These are phyloP conservation scores for Crotalus horridus DNA, from an alignment of 2,113 vertebrate genomes.

Conservation along the genomic window DNA sequence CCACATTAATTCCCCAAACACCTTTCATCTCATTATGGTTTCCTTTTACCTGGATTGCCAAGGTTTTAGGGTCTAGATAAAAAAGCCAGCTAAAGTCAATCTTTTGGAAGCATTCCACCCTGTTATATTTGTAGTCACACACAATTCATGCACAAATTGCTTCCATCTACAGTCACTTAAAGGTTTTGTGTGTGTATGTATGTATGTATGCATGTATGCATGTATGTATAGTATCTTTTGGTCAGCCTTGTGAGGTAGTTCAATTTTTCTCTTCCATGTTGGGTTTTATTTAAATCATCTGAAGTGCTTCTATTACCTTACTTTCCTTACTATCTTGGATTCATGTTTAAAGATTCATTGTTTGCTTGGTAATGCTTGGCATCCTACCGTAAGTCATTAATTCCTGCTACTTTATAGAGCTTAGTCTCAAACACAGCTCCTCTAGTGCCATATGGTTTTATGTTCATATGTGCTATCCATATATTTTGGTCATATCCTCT, in stretches of 20 bases:
- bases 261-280: neutral
- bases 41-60: neutral
- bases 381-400: neutral
- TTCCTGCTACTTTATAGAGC: neutral
- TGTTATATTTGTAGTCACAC: neutral
- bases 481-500: neutral
- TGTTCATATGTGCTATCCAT: slow-evolving; percentile 14
- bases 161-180: neutral
- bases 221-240: neutral
- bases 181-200: neutral
- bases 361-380: rapidly evolving
- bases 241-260: neutral
- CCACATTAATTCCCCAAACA: neutral
- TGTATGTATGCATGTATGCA: neutral
- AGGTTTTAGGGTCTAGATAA: neutral
- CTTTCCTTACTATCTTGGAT: neutral
- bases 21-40: neutral
- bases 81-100: neutral
- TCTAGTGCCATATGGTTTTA: slow-evolving; percentile 12
- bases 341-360: neutral
- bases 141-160: neutral
- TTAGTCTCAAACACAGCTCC: slow-evolving; percentile 43
- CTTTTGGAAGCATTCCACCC: neutral
- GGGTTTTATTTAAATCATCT: neutral
- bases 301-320: neutral